Conservation (phyloP, 2,113 vertebrate species). For the Proteles cristata region DNA sequence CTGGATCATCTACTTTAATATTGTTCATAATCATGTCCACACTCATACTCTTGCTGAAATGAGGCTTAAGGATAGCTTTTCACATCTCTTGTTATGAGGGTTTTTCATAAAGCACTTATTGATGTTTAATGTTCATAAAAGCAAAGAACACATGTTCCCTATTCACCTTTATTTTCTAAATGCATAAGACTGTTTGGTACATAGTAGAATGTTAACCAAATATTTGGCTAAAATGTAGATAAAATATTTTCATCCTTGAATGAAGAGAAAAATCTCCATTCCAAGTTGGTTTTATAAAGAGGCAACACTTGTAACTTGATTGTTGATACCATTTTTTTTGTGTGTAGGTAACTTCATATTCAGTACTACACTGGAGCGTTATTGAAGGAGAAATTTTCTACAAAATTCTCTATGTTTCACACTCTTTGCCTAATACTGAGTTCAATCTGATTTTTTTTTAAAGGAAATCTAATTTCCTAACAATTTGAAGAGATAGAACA, state of each 20-base stretch:
- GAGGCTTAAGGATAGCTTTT: neutral
- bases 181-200: neutral
- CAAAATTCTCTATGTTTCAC: neutral
- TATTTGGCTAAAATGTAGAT: neutral
- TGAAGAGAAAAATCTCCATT: neutral
- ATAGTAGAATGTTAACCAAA: neutral
- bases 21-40: neutral
- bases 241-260: neutral
- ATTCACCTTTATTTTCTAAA: neutral
- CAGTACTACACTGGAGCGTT: neutral
- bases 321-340: neutral
- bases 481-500: neutral
- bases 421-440: neutral
- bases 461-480: neutral
- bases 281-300: neutral
- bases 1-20: neutral
- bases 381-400: neutral
- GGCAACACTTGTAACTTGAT: neutral
- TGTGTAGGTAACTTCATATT: neutral
- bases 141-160: neutral
- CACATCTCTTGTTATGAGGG: neutral
- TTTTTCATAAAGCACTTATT: neutral
- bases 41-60: neutral
- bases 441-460: neutral
- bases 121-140: neutral